Conservation (phyloP, 2,113 vertebrate genomes). For the Caranx ignobilis region DNA sequence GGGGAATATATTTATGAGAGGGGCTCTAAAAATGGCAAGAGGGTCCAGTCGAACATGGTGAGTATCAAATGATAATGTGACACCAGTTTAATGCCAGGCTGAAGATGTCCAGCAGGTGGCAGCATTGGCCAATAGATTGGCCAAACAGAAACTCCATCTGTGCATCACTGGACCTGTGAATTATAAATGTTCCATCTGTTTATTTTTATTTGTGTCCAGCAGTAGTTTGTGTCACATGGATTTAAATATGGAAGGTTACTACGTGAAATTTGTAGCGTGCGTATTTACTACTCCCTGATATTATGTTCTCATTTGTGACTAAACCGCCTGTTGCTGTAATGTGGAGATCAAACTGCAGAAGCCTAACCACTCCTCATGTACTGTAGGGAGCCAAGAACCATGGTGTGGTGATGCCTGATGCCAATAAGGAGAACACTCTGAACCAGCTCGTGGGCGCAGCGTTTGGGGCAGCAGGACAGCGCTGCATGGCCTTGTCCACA, state of each 20-base stretch:
- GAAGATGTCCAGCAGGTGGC: conserved; percentile 75
- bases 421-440: conserved; percentile 97
- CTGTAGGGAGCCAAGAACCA: conserved; percentile 97
- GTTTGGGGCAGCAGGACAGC: conserved; percentile 96
- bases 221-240: neutral
- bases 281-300: conserved; percentile 21
- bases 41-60: conserved; percentile 99
- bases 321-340: conserved; percentile 37
- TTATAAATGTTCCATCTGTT: conserved; percentile 2
- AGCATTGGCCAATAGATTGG: conserved; percentile 63
- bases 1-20: conserved; percentile 98
- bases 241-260: conserved; percentile 17
- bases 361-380: conserved; percentile 61
- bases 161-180: conserved; percentile 19
- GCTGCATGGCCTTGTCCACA: conserved; percentile 98
- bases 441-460: conserved; percentile 97
- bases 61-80: conserved; percentile 31
- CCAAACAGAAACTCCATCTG: conserved; percentile 35
- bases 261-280: conserved; percentile 4
- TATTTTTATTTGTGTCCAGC: conserved; percentile 7
- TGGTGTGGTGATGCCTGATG: conserved; percentile 98
- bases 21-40: conserved; percentile 94
- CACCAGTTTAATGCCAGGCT: neutral
- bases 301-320: conserved; percentile 37
- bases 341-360: conserved; percentile 51